A percentile compares a stretch with the other conserved stretches of the same genome.
phyloP scores from a whole-genome alignment of 2,113 vertebrate species.

The Caranx ignobilis region DNA sequence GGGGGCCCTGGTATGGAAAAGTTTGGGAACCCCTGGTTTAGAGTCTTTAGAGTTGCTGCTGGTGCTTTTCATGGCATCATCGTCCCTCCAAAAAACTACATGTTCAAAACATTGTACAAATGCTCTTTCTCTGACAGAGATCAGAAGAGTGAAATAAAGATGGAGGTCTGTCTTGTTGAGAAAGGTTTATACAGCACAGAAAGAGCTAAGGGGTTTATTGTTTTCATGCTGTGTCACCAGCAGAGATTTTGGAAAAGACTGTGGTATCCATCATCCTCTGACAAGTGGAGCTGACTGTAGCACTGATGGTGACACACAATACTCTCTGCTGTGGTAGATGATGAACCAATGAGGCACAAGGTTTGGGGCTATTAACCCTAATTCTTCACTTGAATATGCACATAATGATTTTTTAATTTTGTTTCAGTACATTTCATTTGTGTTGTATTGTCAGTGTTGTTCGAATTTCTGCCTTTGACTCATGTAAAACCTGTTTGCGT shows the following conservation, averaged over 20 bases:
- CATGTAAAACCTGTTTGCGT: not conserved
- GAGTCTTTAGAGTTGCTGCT: too few species aligned
- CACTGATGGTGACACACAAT: not conserved
- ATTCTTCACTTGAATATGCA: not conserved
- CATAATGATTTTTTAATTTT: not conserved
- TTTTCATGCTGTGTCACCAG: not conserved
- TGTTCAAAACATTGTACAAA: not conserved
- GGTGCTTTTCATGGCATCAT: conserved; percentile 7
- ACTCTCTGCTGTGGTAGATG: not conserved
- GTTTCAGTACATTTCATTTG: not conserved
- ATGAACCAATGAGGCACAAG: not conserved
- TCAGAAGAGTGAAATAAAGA: conserved; percentile 14
- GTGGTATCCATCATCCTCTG: not conserved
- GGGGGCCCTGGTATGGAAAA: too few species aligned
- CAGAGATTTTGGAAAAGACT: not conserved
- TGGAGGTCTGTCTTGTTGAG: not conserved
- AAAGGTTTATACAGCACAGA: not conserved
- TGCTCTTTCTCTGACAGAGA: not conserved
- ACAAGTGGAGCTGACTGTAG: not conserved
- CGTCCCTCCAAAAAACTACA: not conserved
- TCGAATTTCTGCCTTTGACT: not conserved
- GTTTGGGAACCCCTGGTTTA: too few species aligned
- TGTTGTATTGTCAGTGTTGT: not conserved
- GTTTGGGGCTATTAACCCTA: not conserved
- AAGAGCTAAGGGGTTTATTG: not conserved